Evolutionary conservation across 2,888 invertebrate genomes (phyloP).

Genomic region (Eupithecia centaureata): DNA sequence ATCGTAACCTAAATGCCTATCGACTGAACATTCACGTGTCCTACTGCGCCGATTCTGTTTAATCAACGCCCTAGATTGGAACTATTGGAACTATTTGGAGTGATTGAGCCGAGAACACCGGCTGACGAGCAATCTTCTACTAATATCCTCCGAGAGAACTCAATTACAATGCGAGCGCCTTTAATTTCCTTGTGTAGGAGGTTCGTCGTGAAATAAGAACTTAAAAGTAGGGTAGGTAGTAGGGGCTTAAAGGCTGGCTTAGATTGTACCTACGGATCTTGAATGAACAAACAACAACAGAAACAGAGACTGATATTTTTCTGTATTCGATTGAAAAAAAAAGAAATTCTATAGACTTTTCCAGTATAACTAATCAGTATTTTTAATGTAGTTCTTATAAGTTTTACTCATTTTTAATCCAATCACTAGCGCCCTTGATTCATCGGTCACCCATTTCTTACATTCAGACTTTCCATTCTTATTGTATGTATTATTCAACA

Average conservation of each 20-base stretch:
- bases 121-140: conserved; percentile 81
- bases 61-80: conserved; percentile 74
- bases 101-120: conserved; percentile 73
- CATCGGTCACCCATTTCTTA: no score
- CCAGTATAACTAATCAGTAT: no score
- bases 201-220: conserved; percentile 11
- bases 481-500: no score
- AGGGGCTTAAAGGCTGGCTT: not conserved
- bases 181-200: conserved; percentile 72
- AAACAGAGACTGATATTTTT: no score
- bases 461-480: no score
- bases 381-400: no score
- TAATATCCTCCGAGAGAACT: conserved; percentile 81
- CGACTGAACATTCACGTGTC: conserved; percentile 55
- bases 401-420: no score
- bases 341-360: no score
- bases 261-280: not conserved
- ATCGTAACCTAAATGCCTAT: conserved; percentile 31
- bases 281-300: no score
- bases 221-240: conserved; percentile 3
- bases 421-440: no score
- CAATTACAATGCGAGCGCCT: conserved; percentile 72
- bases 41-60: conserved; percentile 80
- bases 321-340: no score
- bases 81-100: conserved; percentile 72